Evolutionary conservation across 1,140 invertebrate genomes (phyloP).

Genomic region (Drosophila tropicalis): DNA sequence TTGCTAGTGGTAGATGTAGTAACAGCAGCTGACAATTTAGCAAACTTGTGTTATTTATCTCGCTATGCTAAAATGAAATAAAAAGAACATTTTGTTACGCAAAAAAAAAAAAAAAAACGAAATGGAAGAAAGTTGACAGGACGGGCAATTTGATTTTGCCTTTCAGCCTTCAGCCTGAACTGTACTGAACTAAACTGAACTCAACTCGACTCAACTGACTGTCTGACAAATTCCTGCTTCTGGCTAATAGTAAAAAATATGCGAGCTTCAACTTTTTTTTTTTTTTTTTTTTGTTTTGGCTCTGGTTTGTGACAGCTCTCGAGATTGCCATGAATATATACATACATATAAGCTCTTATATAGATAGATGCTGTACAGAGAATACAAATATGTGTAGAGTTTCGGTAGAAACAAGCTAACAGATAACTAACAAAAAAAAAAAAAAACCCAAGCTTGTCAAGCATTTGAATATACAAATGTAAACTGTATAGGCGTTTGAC

Average conservation of each 20-base stretch:
- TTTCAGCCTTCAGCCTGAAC: slow-evolving; percentile 35
- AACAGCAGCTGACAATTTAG: slow-evolving; percentile 63
- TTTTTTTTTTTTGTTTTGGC: slow-evolving; percentile 28
- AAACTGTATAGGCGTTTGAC: slow-evolving; percentile 1
- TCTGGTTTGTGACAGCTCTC: slow-evolving; percentile 65
- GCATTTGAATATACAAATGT: slow-evolving; percentile 5
- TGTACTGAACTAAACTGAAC: slow-evolving; percentile 6
- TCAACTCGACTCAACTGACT: slow-evolving; percentile 18
- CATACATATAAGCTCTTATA: slow-evolving; percentile 28
- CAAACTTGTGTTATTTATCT: slow-evolving; percentile 74
- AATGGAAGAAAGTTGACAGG: slow-evolving; percentile 65
- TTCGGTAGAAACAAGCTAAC: slow-evolving; percentile 1
- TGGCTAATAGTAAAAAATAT: slow-evolving; percentile 75
- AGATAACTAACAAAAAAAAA: background rate
- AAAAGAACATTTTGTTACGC: slow-evolving; percentile 53
- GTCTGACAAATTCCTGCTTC: slow-evolving; percentile 59
- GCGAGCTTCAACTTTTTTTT: slow-evolving; percentile 41
- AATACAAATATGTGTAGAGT: slow-evolving; percentile 10
- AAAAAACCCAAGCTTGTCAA: background rate
- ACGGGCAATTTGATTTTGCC: slow-evolving; percentile 73
- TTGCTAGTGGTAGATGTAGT: background rate
- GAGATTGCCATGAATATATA: slow-evolving; percentile 76
- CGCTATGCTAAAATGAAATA: slow-evolving; percentile 62
- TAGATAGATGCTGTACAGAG: slow-evolving; percentile 20
- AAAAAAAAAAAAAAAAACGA: slow-evolving; percentile 24